phyloP scores from a whole-genome alignment of 2,113 vertebrate species.

The Diadophis punctatus region DNA sequence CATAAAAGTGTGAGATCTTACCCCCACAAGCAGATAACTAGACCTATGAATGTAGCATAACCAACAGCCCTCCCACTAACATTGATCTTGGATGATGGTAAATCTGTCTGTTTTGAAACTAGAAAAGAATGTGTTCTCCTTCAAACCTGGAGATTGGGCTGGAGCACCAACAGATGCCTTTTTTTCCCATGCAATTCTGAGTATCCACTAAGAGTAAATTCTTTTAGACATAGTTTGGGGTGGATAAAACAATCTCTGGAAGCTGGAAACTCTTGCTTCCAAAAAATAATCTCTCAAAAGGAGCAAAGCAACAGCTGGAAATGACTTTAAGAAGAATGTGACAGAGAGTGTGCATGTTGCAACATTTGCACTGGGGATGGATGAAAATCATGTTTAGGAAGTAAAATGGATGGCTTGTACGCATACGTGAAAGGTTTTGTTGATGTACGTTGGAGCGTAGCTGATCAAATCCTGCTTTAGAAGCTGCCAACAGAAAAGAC shows the following conservation, averaged over 20 bases:
- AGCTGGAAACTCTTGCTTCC: not conserved
- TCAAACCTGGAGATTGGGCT: not conserved
- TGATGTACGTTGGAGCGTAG: not conserved
- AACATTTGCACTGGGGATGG: not conserved
- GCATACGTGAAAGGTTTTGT: not conserved
- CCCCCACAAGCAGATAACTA: not conserved
- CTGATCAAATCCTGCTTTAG: not conserved
- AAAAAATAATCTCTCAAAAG: not conserved
- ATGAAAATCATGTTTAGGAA: not conserved
- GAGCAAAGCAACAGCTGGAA: not conserved
- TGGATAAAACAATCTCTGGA: not conserved
- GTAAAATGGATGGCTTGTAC: not conserved
- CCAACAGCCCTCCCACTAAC: not conserved
- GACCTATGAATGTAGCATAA: not conserved
- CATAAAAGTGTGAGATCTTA: not conserved
- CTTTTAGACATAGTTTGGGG: not conserved
- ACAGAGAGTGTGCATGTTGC: too few species aligned
- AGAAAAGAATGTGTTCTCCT: not conserved
- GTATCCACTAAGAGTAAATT: not conserved
- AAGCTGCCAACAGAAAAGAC: not conserved
- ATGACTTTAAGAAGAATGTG: not conserved
- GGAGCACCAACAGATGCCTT: not conserved
- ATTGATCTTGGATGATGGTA: not conserved
- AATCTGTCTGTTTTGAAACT: not conserved
- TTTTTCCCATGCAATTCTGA: not conserved